phyloP scores from a whole-genome alignment of 1,140 invertebrate species.

The Glossosoma conforme region DNA sequence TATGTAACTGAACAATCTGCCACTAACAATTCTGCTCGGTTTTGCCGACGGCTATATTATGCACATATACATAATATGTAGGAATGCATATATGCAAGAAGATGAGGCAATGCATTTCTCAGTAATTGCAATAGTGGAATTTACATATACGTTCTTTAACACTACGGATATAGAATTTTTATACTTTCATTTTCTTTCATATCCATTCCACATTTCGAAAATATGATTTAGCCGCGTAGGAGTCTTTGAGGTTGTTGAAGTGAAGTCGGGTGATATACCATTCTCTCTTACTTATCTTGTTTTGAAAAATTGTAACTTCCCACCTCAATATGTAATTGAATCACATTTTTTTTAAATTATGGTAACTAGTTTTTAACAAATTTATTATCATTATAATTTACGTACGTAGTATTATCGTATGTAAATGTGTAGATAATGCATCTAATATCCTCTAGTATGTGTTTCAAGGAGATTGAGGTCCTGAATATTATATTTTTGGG shows the following conservation, averaged over 20 bases:
- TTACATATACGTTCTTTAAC: neutral
- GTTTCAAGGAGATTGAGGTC: neutral
- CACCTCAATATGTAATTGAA: neutral
- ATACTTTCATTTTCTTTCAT: slow-evolving; percentile 1
- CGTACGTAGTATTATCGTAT: too few species aligned
- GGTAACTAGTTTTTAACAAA: too few species aligned
- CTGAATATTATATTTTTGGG: neutral
- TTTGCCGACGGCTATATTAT: slow-evolving; percentile 1
- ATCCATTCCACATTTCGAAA: slow-evolving; percentile 4
- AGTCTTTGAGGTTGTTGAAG: neutral
- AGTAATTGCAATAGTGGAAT: too few species aligned
- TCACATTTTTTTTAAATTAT: neutral
- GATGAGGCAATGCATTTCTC: too few species aligned
- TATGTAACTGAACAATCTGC: too few species aligned
- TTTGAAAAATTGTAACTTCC: too few species aligned
- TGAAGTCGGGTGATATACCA: neutral
- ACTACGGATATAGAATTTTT: neutral
- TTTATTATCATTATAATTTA: too few species aligned
- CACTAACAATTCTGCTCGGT: too few species aligned
- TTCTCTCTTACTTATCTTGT: too few species aligned
- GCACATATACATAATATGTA: too few species aligned
- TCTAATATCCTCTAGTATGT: neutral
- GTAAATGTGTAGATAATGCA: too few species aligned
- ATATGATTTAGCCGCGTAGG: neutral
- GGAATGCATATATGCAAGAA: too few species aligned